phyloP scores from a whole-genome alignment of 2,797 vertebrate species.

The Rhinella marina region DNA sequence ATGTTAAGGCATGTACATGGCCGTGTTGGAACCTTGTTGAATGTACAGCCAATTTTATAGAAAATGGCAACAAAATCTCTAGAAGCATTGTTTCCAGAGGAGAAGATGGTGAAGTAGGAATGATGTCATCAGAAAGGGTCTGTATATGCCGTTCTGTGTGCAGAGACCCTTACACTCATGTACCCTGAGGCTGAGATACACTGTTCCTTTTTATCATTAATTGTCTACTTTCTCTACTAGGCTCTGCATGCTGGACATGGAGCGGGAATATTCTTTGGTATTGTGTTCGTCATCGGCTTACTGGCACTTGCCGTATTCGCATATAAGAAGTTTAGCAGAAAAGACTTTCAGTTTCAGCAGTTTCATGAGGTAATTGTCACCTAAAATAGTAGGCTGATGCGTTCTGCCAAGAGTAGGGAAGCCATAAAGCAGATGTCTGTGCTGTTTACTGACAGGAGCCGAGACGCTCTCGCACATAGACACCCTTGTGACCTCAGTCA shows the following conservation, averaged over 20 bases:
- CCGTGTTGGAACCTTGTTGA: too few relatives aligned
- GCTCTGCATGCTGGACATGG: constrained; percentile 76
- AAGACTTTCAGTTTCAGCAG: constrained; percentile 82
- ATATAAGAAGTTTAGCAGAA: constrained; percentile 81
- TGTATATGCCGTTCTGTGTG: too few relatives aligned
- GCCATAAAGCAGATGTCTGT: constrained; percentile 4
- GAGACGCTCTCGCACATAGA: not conserved
- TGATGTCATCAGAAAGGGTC: too few relatives aligned
- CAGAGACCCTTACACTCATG: too few relatives aligned
- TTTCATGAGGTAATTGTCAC: constrained; percentile 79
- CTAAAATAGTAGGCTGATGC: not conserved
- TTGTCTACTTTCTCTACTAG: not conserved
- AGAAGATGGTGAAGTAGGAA: too few relatives aligned
- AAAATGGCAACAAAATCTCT: too few relatives aligned
- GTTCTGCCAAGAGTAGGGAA: not conserved
- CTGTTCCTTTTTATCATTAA: not conserved
- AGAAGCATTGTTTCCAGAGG: too few relatives aligned
- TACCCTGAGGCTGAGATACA: not conserved
- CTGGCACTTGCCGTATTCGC: constrained; percentile 76
- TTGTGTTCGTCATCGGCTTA: constrained; percentile 71
- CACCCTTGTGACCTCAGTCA: not conserved
- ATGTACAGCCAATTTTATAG: too few relatives aligned
- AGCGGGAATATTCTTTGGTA: constrained; percentile 79
- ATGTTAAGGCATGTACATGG: too few relatives aligned
- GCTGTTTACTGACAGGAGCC: not conserved